phyloP scores from a whole-genome alignment of 2,888 invertebrate species.

The Tricholauxania praeusta region DNA sequence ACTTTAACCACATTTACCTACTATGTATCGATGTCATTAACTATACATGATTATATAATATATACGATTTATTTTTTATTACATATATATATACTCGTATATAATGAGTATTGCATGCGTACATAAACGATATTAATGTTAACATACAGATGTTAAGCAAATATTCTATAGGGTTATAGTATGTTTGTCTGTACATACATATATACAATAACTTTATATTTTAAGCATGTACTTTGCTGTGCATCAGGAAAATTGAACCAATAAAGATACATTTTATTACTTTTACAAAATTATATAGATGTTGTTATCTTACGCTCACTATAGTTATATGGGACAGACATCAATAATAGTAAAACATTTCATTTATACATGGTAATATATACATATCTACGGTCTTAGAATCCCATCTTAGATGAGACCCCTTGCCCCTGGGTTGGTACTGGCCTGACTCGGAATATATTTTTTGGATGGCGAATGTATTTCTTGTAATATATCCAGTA shows the following conservation, averaged over 20 bases:
- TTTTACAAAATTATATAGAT: slow-evolving; percentile 24
- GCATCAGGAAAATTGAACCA: slow-evolving; percentile 48
- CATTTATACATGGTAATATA: too few relatives aligned
- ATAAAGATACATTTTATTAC: slow-evolving; percentile 43
- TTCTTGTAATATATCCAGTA: too few relatives aligned
- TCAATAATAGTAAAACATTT: too few relatives aligned
- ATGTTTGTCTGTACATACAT: neutral
- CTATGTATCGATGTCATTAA: slow-evolving; percentile 6
- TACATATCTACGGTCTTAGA: too few relatives aligned
- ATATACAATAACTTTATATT: slow-evolving; percentile 33
- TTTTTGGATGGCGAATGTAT: too few relatives aligned
- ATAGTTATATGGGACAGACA: too few relatives aligned
- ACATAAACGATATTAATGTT: neutral
- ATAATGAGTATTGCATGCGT: neutral
- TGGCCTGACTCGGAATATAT: too few relatives aligned
- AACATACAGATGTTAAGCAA: neutral
- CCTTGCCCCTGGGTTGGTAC: too few relatives aligned
- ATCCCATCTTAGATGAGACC: too few relatives aligned
- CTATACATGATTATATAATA: neutral
- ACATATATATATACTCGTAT: slow-evolving; percentile 1
- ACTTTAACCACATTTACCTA: slow-evolving; percentile 20
- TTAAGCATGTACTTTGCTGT: slow-evolving; percentile 43
- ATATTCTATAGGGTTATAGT: neutral
- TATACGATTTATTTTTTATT: slow-evolving; percentile 1
- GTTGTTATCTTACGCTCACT: neutral